These are phyloP conservation scores for Anguilla japonica DNA, from an alignment of 2,113 vertebrate species.

Conservation along the genomic window DNA sequence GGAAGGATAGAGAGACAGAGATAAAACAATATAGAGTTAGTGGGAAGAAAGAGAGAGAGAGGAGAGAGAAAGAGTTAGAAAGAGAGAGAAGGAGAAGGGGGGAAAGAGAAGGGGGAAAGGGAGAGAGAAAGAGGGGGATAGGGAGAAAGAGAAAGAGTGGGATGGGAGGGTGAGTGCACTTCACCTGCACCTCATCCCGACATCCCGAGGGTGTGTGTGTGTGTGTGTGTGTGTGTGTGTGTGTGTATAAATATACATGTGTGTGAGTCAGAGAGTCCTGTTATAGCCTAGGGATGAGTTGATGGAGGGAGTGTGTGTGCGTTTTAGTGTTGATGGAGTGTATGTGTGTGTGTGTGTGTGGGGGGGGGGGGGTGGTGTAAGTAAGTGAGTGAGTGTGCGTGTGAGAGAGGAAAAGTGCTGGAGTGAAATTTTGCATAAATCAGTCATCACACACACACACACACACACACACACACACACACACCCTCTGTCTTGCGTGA, in stretches of 20 bases:
- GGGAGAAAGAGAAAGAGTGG: neutral
- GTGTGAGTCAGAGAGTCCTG: neutral
- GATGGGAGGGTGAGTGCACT: neutral
- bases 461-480: neutral
- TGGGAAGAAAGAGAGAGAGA: neutral
- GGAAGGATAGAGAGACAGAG: neutral
- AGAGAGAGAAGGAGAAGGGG: neutral
- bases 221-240: no score
- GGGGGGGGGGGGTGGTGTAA: no score
- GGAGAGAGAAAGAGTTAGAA: neutral
- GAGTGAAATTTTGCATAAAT: no score
- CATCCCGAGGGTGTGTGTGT: no score
- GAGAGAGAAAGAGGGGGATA: neutral
- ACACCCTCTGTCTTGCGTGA: neutral
- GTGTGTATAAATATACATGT: neutral
- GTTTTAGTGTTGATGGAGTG: neutral
- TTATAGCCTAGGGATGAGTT: neutral
- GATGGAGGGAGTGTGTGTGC: neutral
- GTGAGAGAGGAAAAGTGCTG: neutral
- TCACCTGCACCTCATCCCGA: no score
- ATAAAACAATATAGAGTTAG: neutral
- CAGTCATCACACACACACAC: neutral
- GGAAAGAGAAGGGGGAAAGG: neutral
- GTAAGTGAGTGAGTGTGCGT: neutral
- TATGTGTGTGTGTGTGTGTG: no score